phyloP scores from a whole-genome alignment of 2,113 vertebrate species.

The Tretioscincus oriximinensis region DNA sequence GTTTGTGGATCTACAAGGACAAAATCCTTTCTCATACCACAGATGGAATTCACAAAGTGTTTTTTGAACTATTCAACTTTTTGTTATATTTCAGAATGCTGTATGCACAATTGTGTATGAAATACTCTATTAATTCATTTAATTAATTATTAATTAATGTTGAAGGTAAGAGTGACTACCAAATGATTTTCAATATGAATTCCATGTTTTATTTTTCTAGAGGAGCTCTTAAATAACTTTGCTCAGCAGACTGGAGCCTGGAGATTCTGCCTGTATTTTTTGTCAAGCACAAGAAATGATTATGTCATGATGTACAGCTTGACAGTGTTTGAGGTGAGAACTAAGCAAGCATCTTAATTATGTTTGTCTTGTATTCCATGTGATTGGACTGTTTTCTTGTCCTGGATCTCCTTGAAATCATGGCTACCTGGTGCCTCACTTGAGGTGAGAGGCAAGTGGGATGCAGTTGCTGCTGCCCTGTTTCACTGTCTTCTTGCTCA shows the following conservation, averaged over 20 bases:
- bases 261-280: conserved; percentile 96
- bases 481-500: too few relatives aligned
- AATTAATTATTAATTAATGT: too few relatives aligned
- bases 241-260: conserved; percentile 97
- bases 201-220: conserved; percentile 73
- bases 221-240: conserved; percentile 98
- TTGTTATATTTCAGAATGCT: background rate
- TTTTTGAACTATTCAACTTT: background rate
- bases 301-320: conserved; percentile 99
- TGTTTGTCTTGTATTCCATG: background rate
- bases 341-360: background rate
- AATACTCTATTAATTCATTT: too few relatives aligned
- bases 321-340: conserved; percentile 97
- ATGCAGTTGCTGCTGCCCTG: too few relatives aligned
- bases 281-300: conserved; percentile 95
- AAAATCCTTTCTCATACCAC: background rate
- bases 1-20: background rate
- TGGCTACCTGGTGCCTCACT: too few relatives aligned
- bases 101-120: background rate
- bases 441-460: too few relatives aligned
- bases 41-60: conserved; percentile 3
- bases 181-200: background rate
- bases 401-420: background rate
- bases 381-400: too few relatives aligned
- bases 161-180: too few relatives aligned